Evolutionary conservation across 2,797 vertebrate genomes (phyloP), one percentile per base, ranked within the genome.

Genomic region (Thunnus albacares): DNA sequence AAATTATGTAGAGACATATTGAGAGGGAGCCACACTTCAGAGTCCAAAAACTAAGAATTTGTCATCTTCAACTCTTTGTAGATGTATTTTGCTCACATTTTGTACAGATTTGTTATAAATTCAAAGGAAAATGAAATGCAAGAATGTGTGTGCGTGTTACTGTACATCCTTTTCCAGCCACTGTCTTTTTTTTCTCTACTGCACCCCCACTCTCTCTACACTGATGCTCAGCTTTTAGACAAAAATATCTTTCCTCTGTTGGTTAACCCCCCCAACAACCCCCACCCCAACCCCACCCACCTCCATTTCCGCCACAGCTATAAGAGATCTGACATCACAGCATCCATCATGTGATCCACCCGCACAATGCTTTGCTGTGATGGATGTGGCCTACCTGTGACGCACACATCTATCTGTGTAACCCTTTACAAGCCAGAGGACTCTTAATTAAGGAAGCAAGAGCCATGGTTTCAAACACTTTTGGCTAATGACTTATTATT

Each of bases 351-450:
- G 87, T 90, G 92, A 90, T 90, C 89, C 93, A 57, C 92, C 93
- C 91, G 80, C 93, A 85, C 77, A 64, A 49, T 73, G 82, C 86
- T 66, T 75, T 84, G 84, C 80, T 79, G 84, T 51, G 61, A 86
- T 77, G 77, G 87, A 90, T 81, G 82, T 78, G 75, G 84, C 88
- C 89, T 85, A 92, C 91, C 90, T 90, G 87, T 94, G 94, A 95
- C 90, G 93, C 92, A 93, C 74, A 77, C 28, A 55, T 82, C 79
- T 79, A 77, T 65, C 71, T 56, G 33, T 81, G 81, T 92, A 91
- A 92, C 90, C 86, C 90, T 88, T 87, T 53, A 66, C 58, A 53
- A 33, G 26, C 91, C 82, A 70, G 43, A 78, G 30, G 43, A 18
- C 38, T 56, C 63, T 0, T 1, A 69, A 61, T 35, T 14, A 70